Conservation (phyloP, 2,113 vertebrate genomes). For the Micronycteris hirsuta region DNA sequence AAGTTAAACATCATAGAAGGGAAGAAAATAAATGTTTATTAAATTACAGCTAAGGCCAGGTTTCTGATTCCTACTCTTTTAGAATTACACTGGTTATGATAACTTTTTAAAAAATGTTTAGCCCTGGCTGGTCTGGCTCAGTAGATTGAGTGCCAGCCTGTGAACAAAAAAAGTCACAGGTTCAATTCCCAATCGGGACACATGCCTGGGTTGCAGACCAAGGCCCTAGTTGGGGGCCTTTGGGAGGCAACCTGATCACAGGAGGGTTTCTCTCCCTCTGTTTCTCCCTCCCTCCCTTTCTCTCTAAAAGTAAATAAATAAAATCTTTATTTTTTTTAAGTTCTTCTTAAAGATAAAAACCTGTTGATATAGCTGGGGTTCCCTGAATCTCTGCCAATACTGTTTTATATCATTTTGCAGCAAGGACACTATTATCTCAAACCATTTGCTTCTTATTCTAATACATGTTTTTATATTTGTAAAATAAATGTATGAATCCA, state of each 20-base stretch:
- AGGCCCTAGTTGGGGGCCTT: no score
- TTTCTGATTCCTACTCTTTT: neutral
- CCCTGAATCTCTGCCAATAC: neutral
- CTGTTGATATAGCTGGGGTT: neutral
- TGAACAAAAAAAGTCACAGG: no score
- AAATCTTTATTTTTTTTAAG: no score
- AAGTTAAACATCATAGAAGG: neutral
- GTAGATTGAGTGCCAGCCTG: no score
- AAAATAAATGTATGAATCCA: neutral
- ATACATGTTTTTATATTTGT: neutral
- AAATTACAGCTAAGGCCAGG: neutral
- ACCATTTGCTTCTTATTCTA: neutral
- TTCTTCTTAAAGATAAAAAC: neutral
- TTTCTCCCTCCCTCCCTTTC: no score
- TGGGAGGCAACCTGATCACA: no score
- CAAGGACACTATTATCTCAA: neutral
- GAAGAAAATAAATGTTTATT: neutral
- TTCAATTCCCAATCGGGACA: no score
- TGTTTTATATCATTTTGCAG: neutral
- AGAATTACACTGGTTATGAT: neutral
- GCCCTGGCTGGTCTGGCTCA: no score
- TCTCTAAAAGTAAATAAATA: no score
- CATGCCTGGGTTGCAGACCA: no score
- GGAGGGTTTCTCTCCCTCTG: no score
- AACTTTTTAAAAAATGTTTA: neutral